Conservation (phyloP, 2,797 vertebrate genomes). For the Melanogrammus aeglefinus region DNA sequence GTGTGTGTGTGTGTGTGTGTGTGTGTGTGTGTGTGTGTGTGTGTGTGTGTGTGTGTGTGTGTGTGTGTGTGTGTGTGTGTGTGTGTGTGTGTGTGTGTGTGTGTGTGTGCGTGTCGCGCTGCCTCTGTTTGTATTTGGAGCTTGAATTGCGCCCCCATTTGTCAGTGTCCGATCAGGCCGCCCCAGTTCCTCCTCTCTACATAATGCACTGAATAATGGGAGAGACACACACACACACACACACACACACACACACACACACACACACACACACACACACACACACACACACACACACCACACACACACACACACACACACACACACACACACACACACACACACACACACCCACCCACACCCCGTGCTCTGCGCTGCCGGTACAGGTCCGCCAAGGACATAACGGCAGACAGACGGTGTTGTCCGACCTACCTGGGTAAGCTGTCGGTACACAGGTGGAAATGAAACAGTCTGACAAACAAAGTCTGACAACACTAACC, state of each 20-base stretch:
- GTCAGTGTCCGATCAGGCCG: constrained; percentile 6
- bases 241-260: neutral
- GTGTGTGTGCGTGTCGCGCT: constrained; percentile 20
- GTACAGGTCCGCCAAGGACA: neutral
- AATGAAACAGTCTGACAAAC: neutral
- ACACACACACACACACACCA: constrained; percentile 8
- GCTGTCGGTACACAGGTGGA: neutral
- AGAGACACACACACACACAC: constrained; percentile 39
- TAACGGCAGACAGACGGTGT: neutral
- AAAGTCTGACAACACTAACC: constrained; percentile 6
- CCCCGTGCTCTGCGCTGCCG: too few species aligned
- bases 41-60: constrained; percentile 15
- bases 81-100: constrained; percentile 30
- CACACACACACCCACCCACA: neutral
- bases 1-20: constrained; percentile 30
- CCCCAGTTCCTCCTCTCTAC: constrained; percentile 21
- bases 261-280: neutral
- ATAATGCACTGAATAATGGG: constrained; percentile 30
- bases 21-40: constrained; percentile 32
- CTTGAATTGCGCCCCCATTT: constrained; percentile 19
- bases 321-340: neutral
- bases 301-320: constrained; percentile 27
- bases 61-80: constrained; percentile 26
- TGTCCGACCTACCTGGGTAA: neutral
- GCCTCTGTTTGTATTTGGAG: constrained; percentile 33